Base-by-base conservation (phyloP, 2,797 vertebrate species). In the Tympanoctomys barrerae region DNA sequence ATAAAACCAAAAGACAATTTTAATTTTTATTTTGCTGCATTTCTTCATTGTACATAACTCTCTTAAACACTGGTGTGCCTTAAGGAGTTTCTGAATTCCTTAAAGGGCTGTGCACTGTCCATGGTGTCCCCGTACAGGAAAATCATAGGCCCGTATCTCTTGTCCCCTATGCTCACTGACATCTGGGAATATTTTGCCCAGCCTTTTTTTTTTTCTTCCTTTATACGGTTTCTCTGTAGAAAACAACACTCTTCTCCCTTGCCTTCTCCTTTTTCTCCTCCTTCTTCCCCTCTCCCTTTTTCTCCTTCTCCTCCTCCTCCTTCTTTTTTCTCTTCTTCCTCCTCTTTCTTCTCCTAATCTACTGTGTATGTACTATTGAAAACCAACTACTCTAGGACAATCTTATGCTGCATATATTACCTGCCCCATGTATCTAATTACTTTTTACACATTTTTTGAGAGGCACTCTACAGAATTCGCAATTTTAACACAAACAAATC, bases 301-400 rank as follows among this genome's bases (percentile, higher is more conserved):
- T 18, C 1, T 73, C 57, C 0, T 14, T 2, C 39, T 3, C 57
- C 0, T 14, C 4, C 39, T 3, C 39, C 22, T 24, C 1, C 22
- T 71, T 24, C 1, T 7, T 71, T 39, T 39, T 39, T 39, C 39
- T 39, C 59, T 49, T 49, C 46, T 49, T 19, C 57, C 57, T 66
- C 14, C 26, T 11, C 14, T 11, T 11, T 39, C n/a, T 71, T 39
- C 71, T 80, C 59, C 31, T 33, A 87, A 62, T 86, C 21, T 87
- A 39, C 16, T 61, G 66, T 68, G 11, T 28, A 62, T 82, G 31
- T 19, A 0, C 49, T 78, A 11, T 49, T 71, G 6, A 79, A 9
- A 91, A 7, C 21, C 16, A 75, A 26, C 85, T 54, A 49, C 0
- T 86, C 19, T 1, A 90, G 21, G 3, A 70, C 1, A 22, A 85